Conservation (phyloP, 1,140 invertebrate species). For the Catajapyx aquilonaris region DNA sequence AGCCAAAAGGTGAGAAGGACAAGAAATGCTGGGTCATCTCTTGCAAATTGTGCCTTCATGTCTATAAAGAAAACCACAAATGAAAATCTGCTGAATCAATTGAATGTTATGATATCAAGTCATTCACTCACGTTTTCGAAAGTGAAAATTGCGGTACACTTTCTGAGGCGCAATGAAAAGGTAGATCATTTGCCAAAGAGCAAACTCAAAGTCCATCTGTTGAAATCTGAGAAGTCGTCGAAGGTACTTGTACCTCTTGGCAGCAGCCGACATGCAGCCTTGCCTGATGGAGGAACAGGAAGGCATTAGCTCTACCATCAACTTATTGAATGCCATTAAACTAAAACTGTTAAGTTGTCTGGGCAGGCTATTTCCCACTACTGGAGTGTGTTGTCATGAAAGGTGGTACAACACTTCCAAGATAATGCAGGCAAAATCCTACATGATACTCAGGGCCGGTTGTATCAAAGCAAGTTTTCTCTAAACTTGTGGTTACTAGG, state of each 20-base stretch:
- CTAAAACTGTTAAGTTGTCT: too few relatives aligned
- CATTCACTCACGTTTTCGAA: slow-evolving; percentile 74
- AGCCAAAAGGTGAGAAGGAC: slow-evolving; percentile 76
- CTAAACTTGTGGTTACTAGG: too few relatives aligned
- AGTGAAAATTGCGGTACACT: slow-evolving; percentile 95
- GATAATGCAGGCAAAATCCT: too few relatives aligned
- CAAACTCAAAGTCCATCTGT: slow-evolving; percentile 99
- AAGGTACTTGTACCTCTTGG: slow-evolving; percentile 83
- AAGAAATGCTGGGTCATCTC: slow-evolving; percentile 97
- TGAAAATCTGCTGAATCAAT: too few relatives aligned
- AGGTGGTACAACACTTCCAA: too few relatives aligned
- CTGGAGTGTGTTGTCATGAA: too few relatives aligned
- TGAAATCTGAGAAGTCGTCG: slow-evolving; percentile 76
- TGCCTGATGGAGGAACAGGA: slow-evolving; percentile 25
- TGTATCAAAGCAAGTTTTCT: too few relatives aligned
- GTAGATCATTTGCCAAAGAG: slow-evolving; percentile 96
- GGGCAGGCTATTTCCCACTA: too few relatives aligned
- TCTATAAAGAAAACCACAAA: slow-evolving; percentile 51
- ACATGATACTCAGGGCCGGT: too few relatives aligned
- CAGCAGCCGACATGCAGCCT: slow-evolving; percentile 60
- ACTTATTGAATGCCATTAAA: too few relatives aligned
- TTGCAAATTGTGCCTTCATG: slow-evolving; percentile 95
- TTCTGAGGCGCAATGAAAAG: slow-evolving; percentile 88
- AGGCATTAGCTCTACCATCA: too few relatives aligned
- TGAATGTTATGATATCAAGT: too few relatives aligned